Percentiles rank a stretch among this genome's conserved stretches.
Evolutionary conservation across 2,797 vertebrate genomes (phyloP).

Genomic region (Poecilia wingei): DNA sequence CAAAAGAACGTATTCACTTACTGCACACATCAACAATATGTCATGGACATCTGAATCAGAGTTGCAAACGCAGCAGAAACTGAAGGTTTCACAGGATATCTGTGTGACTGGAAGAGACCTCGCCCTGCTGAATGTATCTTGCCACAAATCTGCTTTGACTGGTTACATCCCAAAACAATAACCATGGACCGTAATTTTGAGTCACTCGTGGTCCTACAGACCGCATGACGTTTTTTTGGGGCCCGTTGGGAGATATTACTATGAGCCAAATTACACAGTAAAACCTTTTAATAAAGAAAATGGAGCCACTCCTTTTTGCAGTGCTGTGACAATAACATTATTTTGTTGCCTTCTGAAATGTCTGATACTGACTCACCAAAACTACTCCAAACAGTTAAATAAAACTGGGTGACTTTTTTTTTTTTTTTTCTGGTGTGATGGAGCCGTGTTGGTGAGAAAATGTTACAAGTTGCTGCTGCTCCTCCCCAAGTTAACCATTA

Average conservation of each 20-base stretch:
- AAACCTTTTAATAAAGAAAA: background rate
- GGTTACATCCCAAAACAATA: slow-evolving; percentile 9
- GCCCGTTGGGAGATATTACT: background rate
- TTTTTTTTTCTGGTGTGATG: background rate
- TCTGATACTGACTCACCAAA: background rate
- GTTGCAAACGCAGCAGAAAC: background rate
- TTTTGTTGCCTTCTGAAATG: background rate
- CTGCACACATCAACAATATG: background rate
- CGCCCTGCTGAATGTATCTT: slow-evolving; percentile 1
- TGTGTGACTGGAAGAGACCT: background rate
- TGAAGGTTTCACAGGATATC: background rate
- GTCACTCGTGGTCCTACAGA: background rate
- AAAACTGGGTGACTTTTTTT: background rate
- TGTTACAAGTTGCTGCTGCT: slow-evolving; percentile 59
- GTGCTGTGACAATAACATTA: background rate
- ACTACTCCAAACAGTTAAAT: background rate
- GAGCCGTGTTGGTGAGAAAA: slow-evolving; percentile 59
- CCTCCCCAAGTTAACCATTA: slow-evolving; percentile 75
- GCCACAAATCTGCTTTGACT: slow-evolving; percentile 2
- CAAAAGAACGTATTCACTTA: background rate
- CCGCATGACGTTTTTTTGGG: background rate
- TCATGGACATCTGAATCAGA: background rate
- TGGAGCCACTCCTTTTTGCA: background rate
- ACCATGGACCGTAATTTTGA: background rate
- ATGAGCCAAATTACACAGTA: background rate